Evolutionary conservation across 2,888 invertebrate genomes (phyloP).

Genomic region (Troides helena): DNA sequence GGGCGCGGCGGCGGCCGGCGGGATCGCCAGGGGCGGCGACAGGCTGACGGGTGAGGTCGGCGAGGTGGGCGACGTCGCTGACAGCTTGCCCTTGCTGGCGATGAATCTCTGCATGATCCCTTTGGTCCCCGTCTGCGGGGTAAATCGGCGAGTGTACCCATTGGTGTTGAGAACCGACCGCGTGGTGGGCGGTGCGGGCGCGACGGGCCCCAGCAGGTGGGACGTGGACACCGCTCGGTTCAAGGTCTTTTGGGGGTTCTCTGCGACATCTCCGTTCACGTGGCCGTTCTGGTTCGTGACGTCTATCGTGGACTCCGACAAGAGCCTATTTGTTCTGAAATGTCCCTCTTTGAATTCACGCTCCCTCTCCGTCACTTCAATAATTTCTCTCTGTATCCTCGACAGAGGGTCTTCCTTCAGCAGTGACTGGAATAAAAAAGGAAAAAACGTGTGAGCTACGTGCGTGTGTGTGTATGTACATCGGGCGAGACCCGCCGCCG

Average conservation of each 20-base stretch:
- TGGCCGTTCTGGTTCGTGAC: conserved; percentile 72
- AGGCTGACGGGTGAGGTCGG: conserved; percentile 53
- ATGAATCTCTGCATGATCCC: conserved; percentile 93
- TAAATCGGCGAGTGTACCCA: conserved; percentile 81
- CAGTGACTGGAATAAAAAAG: conserved; percentile 66
- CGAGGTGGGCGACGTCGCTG: conserved; percentile 43
- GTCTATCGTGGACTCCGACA: conserved; percentile 73
- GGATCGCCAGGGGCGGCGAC: conserved; percentile 59
- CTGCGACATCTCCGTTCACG: conserved; percentile 58
- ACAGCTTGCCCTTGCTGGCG: conserved; percentile 87
- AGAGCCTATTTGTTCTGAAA: conserved; percentile 67
- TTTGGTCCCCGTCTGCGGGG: conserved; percentile 83
- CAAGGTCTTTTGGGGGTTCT: conserved; percentile 53
- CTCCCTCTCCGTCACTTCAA: conserved; percentile 91
- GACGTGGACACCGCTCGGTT: conserved; percentile 73
- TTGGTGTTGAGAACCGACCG: conserved; percentile 66
- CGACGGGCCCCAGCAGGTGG: conserved; percentile 64
- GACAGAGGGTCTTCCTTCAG: conserved; percentile 86
- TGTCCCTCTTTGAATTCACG: conserved; percentile 86
- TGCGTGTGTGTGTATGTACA: too few relatives aligned
- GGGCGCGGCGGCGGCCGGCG: conserved; percentile 46
- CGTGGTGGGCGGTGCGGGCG: conserved; percentile 62
- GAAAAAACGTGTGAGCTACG: conserved; percentile 30
- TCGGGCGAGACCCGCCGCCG: too few relatives aligned
- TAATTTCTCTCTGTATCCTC: conserved; percentile 94